Evolutionary conservation across 2,797 vertebrate genomes (phyloP).

Genomic region (Cirrhinus molitorella): DNA sequence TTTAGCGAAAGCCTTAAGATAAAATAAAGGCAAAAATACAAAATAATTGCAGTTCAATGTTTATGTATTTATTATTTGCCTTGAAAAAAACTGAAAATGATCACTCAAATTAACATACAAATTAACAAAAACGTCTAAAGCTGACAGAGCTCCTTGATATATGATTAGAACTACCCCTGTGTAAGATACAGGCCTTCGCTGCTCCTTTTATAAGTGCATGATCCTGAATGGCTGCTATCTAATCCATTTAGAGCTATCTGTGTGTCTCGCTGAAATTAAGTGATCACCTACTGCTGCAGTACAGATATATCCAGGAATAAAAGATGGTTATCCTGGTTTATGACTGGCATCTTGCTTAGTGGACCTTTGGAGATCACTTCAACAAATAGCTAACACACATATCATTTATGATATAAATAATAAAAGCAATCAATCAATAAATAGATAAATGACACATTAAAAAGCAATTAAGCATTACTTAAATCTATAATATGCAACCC

Average conservation of each 20-base stretch:
- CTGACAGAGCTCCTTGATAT: not conserved
- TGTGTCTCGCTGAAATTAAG: not conserved
- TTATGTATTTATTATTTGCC: not conserved
- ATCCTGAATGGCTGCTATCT: constrained; percentile 22
- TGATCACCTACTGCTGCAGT: not conserved
- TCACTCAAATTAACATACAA: not conserved
- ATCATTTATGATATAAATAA: not conserved
- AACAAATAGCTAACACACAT: not conserved
- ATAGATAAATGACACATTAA: not conserved
- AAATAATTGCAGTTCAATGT: not conserved
- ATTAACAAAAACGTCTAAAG: not conserved
- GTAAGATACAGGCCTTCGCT: not conserved
- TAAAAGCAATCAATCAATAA: not conserved
- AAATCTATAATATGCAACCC: not conserved
- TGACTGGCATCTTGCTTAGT: not conserved
- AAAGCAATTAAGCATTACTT: no score
- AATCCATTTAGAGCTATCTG: constrained; percentile 1
- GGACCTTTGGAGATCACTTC: not conserved
- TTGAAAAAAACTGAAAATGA: not conserved
- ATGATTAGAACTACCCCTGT: not conserved
- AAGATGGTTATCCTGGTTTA: constrained; percentile 30
- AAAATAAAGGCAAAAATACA: not conserved
- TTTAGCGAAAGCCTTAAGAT: no score
- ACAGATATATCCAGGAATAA: constrained; percentile 4
- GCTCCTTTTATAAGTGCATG: constrained; percentile 16